These are phyloP conservation scores for Abrostola tripartita DNA, from an alignment of 2,888 invertebrate species.

Conservation along the genomic window DNA sequence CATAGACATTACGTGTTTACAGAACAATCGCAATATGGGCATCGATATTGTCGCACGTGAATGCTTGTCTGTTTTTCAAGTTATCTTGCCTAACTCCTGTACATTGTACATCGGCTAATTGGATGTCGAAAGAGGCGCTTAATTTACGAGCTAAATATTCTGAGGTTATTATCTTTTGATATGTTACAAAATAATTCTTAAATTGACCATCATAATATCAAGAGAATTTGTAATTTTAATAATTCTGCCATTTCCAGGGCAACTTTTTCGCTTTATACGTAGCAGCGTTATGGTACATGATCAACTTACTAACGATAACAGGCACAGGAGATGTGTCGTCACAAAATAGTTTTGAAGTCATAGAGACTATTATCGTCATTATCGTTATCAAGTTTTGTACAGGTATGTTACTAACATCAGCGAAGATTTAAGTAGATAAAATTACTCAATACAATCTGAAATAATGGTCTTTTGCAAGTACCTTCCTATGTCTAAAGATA, in stretches of 20 bases:
- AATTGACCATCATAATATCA: too few species aligned
- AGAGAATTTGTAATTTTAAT: not conserved
- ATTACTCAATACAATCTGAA: not conserved
- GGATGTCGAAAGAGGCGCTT: conserved; percentile 80
- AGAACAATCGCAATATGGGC: conserved; percentile 85
- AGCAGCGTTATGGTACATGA: conserved; percentile 84
- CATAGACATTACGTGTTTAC: conserved; percentile 35
- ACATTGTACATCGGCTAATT: conserved; percentile 79
- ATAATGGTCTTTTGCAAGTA: too few species aligned
- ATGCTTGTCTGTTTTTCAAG: conserved; percentile 85
- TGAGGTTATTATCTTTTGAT: conserved; percentile 62
- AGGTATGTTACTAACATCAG: conserved; percentile 65
- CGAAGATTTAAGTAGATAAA: not conserved
- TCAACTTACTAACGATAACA: conserved; percentile 85
- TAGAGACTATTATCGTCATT: conserved; percentile 82
- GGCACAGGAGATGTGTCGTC: conserved; percentile 86
- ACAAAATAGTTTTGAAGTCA: conserved; percentile 81
- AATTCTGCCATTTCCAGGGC: conserved; percentile 63
- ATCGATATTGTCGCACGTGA: conserved; percentile 82
- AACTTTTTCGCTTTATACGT: conserved; percentile 80
- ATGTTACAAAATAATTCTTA: not conserved
- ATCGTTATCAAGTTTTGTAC: conserved; percentile 85
- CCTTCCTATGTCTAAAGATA: too few species aligned
- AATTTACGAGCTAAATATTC: conserved; percentile 76
- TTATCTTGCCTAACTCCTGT: conserved; percentile 81